Percentiles rank a stretch among this genome's conserved stretches.
phyloP scores from a whole-genome alignment of 2,113 vertebrate species.

The Bujurquina vittata region DNA sequence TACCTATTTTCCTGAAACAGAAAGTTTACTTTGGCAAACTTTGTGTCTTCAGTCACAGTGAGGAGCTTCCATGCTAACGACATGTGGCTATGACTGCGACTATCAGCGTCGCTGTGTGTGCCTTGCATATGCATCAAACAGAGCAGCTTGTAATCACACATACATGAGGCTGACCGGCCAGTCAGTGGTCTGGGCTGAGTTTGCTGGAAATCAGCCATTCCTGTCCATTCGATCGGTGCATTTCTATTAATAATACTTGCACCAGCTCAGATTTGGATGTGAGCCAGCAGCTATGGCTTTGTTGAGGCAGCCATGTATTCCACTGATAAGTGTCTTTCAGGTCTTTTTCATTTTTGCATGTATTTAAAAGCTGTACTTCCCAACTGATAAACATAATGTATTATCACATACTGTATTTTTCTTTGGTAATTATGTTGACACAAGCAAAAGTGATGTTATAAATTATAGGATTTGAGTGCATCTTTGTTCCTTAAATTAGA shows the following conservation, averaged over 20 bases:
- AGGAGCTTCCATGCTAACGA: not conserved
- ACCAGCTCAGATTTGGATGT: slow-evolving; percentile 12
- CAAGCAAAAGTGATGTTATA: not conserved
- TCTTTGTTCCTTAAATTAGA: slow-evolving; percentile 15
- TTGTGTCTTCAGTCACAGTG: not conserved
- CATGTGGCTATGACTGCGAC: not conserved
- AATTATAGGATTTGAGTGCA: slow-evolving; percentile 1
- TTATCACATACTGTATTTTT: rapidly evolving
- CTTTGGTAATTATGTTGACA: not conserved
- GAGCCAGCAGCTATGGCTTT: not conserved
- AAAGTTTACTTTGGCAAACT: not conserved
- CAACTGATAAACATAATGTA: not conserved
- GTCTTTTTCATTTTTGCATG: no score
- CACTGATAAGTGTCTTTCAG: no score
- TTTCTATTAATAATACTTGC: not conserved
- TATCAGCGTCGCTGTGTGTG: not conserved
- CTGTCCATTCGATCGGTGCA: rapidly evolving
- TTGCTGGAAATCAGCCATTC: not conserved
- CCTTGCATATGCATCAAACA: not conserved
- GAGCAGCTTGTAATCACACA: no score
- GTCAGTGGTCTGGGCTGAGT: not conserved
- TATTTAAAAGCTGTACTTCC: no score
- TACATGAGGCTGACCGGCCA: not conserved
- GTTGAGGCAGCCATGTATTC: no score
- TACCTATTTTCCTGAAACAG: no score